Percentiles rank a stretch among this genome's conserved stretches.
Conservation (phyloP, 2,888 invertebrate species). For the Amiota mariae region DNA sequence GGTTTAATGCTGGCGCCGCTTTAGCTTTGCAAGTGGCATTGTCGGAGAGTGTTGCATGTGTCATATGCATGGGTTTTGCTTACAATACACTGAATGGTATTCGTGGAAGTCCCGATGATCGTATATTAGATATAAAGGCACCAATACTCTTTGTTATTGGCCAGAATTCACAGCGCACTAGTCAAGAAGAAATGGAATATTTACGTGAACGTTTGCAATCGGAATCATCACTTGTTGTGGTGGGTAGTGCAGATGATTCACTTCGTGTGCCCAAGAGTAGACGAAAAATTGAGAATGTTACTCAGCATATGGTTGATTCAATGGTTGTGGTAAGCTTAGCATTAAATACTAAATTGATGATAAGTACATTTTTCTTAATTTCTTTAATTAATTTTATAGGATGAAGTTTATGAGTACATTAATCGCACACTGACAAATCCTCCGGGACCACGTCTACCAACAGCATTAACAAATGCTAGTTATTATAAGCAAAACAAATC, state of each 20-base stretch:
- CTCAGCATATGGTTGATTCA: constrained; percentile 86
- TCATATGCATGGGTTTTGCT: constrained; percentile 86
- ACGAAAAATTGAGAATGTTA: constrained; percentile 82
- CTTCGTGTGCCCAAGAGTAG: constrained; percentile 82
- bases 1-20: constrained; percentile 84
- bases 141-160: constrained; percentile 87
- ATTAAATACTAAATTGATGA: not conserved
- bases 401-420: constrained; percentile 80
- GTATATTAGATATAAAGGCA: constrained; percentile 80
- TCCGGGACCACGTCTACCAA: constrained; percentile 72
- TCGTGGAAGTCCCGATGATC: constrained; percentile 85
- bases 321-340: constrained; percentile 78
- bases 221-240: constrained; percentile 83
- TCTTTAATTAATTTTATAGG: constrained; percentile 69
- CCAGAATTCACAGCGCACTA: constrained; percentile 80
- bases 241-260: constrained; percentile 86
- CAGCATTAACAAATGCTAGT: constrained; percentile 50
- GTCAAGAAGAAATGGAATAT: constrained; percentile 85
- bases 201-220: constrained; percentile 84
- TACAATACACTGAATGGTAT: constrained; percentile 82
- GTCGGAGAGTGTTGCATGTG: constrained; percentile 81
- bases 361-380: not conserved
- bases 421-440: constrained; percentile 78
- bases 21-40: constrained; percentile 84
- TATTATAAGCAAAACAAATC: constrained; percentile 54